phyloP scores from a whole-genome alignment of 1,140 invertebrate species.

The Cyclina sinensis region DNA sequence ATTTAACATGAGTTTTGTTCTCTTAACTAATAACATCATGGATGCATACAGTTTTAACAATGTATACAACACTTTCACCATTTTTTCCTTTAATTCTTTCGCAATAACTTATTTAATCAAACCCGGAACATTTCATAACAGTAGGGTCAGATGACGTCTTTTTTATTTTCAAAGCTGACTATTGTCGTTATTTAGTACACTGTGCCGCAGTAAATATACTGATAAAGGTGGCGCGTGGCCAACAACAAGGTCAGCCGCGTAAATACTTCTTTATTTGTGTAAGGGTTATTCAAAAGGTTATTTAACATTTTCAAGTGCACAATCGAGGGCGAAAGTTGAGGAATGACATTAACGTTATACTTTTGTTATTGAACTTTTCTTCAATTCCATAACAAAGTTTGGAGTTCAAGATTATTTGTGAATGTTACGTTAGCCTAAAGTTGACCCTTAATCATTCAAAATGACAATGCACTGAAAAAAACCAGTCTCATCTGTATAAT shows the following conservation, averaged over 20 bases:
- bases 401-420: too few species aligned
- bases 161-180: not conserved
- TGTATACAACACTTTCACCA: too few species aligned
- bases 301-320: not conserved
- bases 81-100: not conserved
- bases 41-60: too few species aligned
- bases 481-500: too few species aligned
- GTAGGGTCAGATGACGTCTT: not conserved
- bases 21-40: too few species aligned
- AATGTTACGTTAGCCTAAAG: too few species aligned
- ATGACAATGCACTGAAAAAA: too few species aligned
- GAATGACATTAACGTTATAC: not conserved
- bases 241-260: not conserved
- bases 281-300: not conserved
- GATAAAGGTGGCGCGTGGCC: conserved; percentile 20
- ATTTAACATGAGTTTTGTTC: too few species aligned
- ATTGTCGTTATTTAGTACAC: not conserved
- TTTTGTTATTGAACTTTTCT: too few species aligned
- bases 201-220: not conserved
- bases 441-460: too few species aligned
- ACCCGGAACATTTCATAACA: conserved; percentile 27
- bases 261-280: not conserved
- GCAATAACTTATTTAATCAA: not conserved
- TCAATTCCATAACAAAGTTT: too few species aligned
- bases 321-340: not conserved